Evolutionary conservation across 1,140 invertebrate species (phyloP).

Genomic region (Tetraneura akinire): DNA sequence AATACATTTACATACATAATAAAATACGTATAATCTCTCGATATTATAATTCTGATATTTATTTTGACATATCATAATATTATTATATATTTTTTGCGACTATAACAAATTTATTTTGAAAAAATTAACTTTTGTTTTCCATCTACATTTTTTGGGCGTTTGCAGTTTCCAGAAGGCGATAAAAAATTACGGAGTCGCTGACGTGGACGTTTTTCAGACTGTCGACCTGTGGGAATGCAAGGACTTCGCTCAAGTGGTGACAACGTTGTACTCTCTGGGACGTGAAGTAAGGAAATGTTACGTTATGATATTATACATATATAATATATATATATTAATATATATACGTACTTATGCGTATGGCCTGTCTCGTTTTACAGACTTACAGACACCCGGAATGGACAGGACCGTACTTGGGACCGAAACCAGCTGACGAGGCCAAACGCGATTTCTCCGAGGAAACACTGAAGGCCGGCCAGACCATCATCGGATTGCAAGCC

Average conservation of each 20-base stretch:
- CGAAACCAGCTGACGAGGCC: conserved; percentile 82
- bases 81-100: no score
- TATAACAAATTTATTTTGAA: no score
- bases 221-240: conserved; percentile 92
- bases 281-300: conserved; percentile 68
- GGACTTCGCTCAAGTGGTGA: conserved; percentile 86
- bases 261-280: conserved; percentile 84
- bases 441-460: conserved; percentile 87
- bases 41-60: no score
- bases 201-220: conserved; percentile 90
- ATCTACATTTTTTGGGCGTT: no score
- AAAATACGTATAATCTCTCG: no score
- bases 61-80: no score
- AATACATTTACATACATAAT: no score
- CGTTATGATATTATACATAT: conserved; percentile 19
- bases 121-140: no score
- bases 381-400: conserved; percentile 86
- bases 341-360: neutral
- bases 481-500: conserved; percentile 87
- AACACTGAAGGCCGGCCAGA: conserved; percentile 79
- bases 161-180: conserved; percentile 84
- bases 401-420: conserved; percentile 81
- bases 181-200: conserved; percentile 82
- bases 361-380: conserved; percentile 60
- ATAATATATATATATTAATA: neutral